phyloP scores from a whole-genome alignment of 2,113 vertebrate genomes.

The Kryptolebias marmoratus region DNA sequence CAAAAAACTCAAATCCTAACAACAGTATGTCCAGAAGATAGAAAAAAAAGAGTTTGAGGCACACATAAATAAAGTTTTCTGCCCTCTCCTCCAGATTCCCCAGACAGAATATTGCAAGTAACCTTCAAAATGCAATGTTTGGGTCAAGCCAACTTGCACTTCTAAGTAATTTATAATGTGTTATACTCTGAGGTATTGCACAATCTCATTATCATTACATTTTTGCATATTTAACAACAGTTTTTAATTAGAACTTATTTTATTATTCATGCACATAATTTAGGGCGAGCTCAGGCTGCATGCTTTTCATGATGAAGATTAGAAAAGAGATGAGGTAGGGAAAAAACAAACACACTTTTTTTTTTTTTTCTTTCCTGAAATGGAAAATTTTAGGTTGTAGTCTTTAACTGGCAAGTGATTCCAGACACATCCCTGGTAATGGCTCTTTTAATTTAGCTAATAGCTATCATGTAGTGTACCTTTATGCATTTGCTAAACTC shows the following conservation, averaged over 20 bases:
- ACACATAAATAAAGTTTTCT: conserved; percentile 42
- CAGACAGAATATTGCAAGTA: conserved; percentile 81
- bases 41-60: conserved; percentile 54
- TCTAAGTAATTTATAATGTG: conserved; percentile 97
- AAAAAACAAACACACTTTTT: conserved; percentile 60
- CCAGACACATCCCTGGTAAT: conserved; percentile 85
- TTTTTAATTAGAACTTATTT: conserved; percentile 99
- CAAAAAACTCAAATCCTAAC: no score
- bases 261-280: conserved; percentile 99
- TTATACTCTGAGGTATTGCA: conserved; percentile 97
- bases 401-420: conserved; percentile 84
- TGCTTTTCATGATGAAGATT: conserved; percentile 82
- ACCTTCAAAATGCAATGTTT: conserved; percentile 85
- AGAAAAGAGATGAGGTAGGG: conserved; percentile 66
- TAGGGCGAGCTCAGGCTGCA: conserved; percentile 87
- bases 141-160: conserved; percentile 92
- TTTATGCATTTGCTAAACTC: conserved; percentile 97
- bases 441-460: conserved; percentile 99
- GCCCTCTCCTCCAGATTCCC: conserved; percentile 59
- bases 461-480: conserved; percentile 99
- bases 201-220: conserved; percentile 99
- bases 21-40: conserved; percentile 38
- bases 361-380: conserved; percentile 72
- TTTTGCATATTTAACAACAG: conserved; percentile 99
- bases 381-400: conserved; percentile 82